These are phyloP conservation scores for Meteorus colon DNA, from an alignment of 2,888 invertebrate species.

Conservation along the genomic window DNA sequence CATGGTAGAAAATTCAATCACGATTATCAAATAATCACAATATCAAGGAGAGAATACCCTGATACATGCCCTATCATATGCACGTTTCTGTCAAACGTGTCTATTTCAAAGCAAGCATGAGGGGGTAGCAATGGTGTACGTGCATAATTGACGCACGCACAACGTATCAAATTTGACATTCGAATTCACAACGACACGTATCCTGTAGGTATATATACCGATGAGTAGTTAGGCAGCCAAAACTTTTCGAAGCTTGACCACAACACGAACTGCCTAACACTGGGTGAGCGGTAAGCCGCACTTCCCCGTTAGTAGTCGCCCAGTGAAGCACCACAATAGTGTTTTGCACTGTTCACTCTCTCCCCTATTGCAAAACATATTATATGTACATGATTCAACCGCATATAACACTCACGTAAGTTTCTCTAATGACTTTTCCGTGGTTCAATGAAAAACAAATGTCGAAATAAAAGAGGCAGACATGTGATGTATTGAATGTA, in stretches of 20 bases:
- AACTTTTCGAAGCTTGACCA: constrained; percentile 56
- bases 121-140: constrained; percentile 51
- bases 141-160: constrained; percentile 62
- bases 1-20: neutral
- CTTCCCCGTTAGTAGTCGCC: constrained; percentile 41
- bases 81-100: constrained; percentile 28
- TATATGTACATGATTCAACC: constrained; percentile 26
- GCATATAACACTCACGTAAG: neutral
- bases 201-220: constrained; percentile 57
- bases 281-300: constrained; percentile 59
- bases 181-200: constrained; percentile 59
- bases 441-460: neutral
- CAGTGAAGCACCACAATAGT: constrained; percentile 1
- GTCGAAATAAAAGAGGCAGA: neutral
- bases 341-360: constrained; percentile 19
- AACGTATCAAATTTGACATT: constrained; percentile 61
- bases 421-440: neutral
- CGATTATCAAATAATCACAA: neutral
- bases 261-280: constrained; percentile 57
- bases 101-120: constrained; percentile 30
- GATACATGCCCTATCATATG: constrained; percentile 16
- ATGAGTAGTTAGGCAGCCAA: constrained; percentile 46
- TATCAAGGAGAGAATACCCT: neutral
- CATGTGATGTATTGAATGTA: neutral
- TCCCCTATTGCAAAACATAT: constrained; percentile 34